A percentile compares a stretch with the other conserved stretches of the same genome.
Conservation (phyloP, 2,888 invertebrate genomes). For the Heliconius charithonia region DNA sequence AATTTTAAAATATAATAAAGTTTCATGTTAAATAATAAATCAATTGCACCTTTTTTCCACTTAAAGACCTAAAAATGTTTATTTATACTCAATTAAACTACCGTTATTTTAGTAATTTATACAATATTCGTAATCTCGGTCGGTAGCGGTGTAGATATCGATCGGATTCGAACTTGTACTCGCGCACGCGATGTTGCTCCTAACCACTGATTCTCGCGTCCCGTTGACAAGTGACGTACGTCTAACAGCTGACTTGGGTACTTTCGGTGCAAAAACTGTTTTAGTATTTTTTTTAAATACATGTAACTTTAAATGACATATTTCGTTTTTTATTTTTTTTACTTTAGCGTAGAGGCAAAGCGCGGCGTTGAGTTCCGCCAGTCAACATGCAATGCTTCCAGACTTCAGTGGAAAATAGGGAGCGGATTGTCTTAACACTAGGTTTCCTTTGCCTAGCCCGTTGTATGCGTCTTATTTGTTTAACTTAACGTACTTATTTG, state of each 20-base stretch:
- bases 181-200: conserved; percentile 54
- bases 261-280: conserved; percentile 50
- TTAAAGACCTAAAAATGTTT: not conserved
- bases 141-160: conserved; percentile 58
- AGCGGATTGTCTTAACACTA: too few relatives aligned
- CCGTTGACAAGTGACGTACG: conserved; percentile 63
- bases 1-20: too few relatives aligned
- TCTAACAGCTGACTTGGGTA: conserved; percentile 64
- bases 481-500: too few relatives aligned
- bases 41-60: not conserved
- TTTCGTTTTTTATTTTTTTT: too few relatives aligned
- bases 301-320: not conserved
- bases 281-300: not conserved
- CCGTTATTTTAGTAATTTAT: conserved; percentile 8
- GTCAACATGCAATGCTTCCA: too few relatives aligned
- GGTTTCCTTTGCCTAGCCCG: too few relatives aligned
- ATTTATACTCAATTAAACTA: not conserved
- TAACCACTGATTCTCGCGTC: conserved; percentile 68
- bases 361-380: too few relatives aligned
- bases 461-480: too few relatives aligned
- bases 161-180: conserved; percentile 55
- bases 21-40: not conserved
- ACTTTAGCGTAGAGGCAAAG: too few relatives aligned
- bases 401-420: too few relatives aligned
- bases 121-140: conserved; percentile 27